Base-by-base conservation (phyloP, 2,797 vertebrate species). In the Alcedo atthis region DNA sequence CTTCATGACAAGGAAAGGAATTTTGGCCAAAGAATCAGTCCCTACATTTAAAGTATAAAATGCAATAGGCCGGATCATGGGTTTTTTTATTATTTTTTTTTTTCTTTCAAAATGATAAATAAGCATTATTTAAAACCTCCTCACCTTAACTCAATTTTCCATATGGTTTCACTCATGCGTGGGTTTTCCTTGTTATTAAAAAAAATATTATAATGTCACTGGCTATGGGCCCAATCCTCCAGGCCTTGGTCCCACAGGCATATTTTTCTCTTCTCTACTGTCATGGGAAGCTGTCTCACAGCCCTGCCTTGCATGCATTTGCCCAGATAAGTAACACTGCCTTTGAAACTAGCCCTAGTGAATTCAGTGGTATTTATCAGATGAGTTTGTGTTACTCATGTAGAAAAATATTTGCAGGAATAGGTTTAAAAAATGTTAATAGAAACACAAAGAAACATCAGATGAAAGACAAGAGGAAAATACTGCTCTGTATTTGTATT, bases 111-210 rank as follows among this genome's bases (percentile, higher is more conserved):
- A 94, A 94, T 91, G 93, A 96, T 92, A 94, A 95, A 95, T 83
- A 69, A 84, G 91, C 88, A 97, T 95, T 97, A 95, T 96, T 96
- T 95, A 97, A 96, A 95, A 89, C 89, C 92, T 95, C 91, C 82
- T 91, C 94, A 96, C 90, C 95, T 93, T 89, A 96, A 87, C 81
- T 95, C 46, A 45, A 57, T 92, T 90, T 96, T 97, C 87, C 86
- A 95, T 95, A 95, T 96, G 95, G 95, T 95, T 96, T 96, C 90
- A 96, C 92, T 96, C 95, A 96, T 92, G 95, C 43, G 55, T 94
- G 92, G 93, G 93, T 84, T 92, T 95, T 85, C 81, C 86, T 95
- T 8, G 35, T 94, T 96, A 95, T 95, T 92, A 92, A 94, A 95
- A 95, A 94, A 91, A 92, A 89, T 67, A 87, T 49, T 68, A 90